Percentiles rank a stretch among this genome's conserved stretches.
phyloP scores from a whole-genome alignment of 2,797 vertebrate species.

The Microchirus variegatus region DNA sequence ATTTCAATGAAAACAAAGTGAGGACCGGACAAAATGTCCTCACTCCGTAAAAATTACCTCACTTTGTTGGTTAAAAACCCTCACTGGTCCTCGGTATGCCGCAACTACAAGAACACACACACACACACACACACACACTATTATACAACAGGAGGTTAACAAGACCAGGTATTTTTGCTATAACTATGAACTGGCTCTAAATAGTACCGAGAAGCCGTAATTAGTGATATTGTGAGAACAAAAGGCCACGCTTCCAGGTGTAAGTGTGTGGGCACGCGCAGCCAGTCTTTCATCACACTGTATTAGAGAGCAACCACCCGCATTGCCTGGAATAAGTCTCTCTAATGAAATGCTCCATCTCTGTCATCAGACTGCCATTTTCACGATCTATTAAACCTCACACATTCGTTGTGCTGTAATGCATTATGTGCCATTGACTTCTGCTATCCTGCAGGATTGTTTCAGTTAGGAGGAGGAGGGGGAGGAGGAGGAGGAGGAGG shows the following conservation, averaged over 20 bases:
- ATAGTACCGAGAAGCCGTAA: slow-evolving; percentile 33
- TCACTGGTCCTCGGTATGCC: too few relatives aligned
- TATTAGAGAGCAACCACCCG: slow-evolving; percentile 46
- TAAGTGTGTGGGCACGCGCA: slow-evolving; percentile 41
- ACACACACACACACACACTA: too few relatives aligned
- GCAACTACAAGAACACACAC: too few relatives aligned
- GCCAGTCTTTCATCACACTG: slow-evolving; percentile 50
- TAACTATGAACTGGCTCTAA: background rate
- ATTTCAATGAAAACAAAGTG: too few relatives aligned
- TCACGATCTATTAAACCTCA: slow-evolving; percentile 74
- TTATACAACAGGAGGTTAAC: too few relatives aligned
- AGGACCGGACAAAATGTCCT: too few relatives aligned
- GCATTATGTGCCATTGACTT: slow-evolving; percentile 62
- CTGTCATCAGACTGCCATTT: slow-evolving; percentile 68
- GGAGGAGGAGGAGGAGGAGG: slow-evolving; percentile 33
- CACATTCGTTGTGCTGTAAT: slow-evolving; percentile 58
- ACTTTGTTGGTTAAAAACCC: too few relatives aligned
- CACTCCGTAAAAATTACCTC: too few relatives aligned
- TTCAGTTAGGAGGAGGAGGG: slow-evolving; percentile 52
- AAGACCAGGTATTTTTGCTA: slow-evolving; percentile 4
- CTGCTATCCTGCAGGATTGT: slow-evolving; percentile 56
- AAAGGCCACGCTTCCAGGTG: slow-evolving; percentile 58
- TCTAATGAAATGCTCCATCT: slow-evolving; percentile 77
- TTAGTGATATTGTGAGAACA: slow-evolving; percentile 42
- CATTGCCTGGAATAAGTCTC: slow-evolving; percentile 43